phyloP scores from a whole-genome alignment of 2,888 invertebrate species.

The Caenorhabditis sp. region DNA sequence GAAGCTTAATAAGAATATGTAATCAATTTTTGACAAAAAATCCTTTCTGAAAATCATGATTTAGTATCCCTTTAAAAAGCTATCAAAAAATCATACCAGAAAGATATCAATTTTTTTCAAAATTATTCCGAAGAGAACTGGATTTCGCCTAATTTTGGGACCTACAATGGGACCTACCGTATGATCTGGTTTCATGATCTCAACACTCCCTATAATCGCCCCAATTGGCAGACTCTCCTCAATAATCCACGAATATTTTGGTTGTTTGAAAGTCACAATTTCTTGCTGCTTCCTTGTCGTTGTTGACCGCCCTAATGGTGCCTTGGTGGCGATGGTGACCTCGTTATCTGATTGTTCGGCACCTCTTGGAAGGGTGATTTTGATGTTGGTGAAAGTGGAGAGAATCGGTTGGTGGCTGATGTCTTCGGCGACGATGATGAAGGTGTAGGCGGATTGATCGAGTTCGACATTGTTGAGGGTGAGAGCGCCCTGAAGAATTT shows the following conservation, averaged over 20 bases:
- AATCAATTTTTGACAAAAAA: no score
- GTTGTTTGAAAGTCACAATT: constrained; percentile 15
- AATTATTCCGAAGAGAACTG: no score
- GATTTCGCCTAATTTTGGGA: no score
- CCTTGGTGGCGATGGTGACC: constrained; percentile 8
- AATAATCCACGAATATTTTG: constrained; percentile 21
- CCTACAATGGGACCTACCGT: no score
- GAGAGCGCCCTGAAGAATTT: not conserved
- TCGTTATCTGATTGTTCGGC: constrained; percentile 18
- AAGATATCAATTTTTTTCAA: no score
- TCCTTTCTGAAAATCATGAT: no score
- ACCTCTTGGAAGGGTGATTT: constrained; percentile 27
- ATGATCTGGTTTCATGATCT: not conserved
- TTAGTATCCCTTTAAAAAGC: no score
- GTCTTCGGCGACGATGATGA: constrained; percentile 52
- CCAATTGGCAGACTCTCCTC: constrained; percentile 23
- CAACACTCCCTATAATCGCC: constrained; percentile 38
- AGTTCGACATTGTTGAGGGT: constrained; percentile 10
- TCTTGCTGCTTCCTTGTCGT: not conserved
- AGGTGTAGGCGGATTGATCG: constrained; percentile 43
- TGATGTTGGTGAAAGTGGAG: constrained; percentile 46
- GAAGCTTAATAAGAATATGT: no score
- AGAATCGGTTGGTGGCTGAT: constrained; percentile 35
- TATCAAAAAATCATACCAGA: no score
- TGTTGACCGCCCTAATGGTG: not conserved